phyloP scores from a whole-genome alignment of 2,113 vertebrate genomes.

The Conger conger region DNA sequence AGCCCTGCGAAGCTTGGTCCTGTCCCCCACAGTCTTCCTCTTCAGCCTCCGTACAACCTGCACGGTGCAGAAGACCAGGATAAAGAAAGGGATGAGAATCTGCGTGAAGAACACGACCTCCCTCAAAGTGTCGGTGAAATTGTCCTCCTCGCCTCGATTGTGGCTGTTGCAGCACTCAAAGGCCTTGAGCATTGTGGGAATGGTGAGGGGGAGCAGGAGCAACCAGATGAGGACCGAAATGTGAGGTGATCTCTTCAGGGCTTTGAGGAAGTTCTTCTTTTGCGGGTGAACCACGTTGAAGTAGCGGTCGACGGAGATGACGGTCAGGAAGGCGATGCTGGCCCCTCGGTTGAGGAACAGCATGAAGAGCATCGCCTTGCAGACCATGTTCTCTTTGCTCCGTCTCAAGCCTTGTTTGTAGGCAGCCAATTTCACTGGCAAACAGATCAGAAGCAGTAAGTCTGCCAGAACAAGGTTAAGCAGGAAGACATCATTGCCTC shows the following conservation, averaged over 20 bases:
- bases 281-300: slow-evolving; percentile 73
- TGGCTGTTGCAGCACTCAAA: slow-evolving; percentile 65
- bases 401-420: slow-evolving; percentile 53
- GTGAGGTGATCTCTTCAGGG: slow-evolving; percentile 53
- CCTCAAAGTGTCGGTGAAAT: slow-evolving; percentile 7
- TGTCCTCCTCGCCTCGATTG: neutral
- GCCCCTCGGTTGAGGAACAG: slow-evolving; percentile 70
- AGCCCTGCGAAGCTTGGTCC: slow-evolving; percentile 59
- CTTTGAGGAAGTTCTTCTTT: slow-evolving; percentile 56
- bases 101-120: slow-evolving; percentile 55
- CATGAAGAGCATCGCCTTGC: slow-evolving; percentile 70
- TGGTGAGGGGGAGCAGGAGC: slow-evolving; percentile 58
- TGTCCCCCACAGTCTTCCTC: slow-evolving; percentile 59
- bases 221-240: slow-evolving; percentile 67
- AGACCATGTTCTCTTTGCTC: slow-evolving; percentile 46
- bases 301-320: slow-evolving; percentile 73
- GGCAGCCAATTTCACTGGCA: slow-evolving; percentile 68
- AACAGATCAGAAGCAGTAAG: slow-evolving; percentile 72
- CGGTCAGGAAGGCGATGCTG: slow-evolving; percentile 71
- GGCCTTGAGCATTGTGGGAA: slow-evolving; percentile 65
- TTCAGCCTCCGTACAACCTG: slow-evolving; percentile 60
- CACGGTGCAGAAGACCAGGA: slow-evolving; percentile 69
- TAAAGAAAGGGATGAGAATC: slow-evolving; percentile 66
- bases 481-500: slow-evolving; percentile 71
- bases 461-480: slow-evolving; percentile 77